These are phyloP conservation scores for Wiebesia pumilae DNA, from an alignment of 1,140 invertebrate genomes.

Conservation along the genomic window DNA sequence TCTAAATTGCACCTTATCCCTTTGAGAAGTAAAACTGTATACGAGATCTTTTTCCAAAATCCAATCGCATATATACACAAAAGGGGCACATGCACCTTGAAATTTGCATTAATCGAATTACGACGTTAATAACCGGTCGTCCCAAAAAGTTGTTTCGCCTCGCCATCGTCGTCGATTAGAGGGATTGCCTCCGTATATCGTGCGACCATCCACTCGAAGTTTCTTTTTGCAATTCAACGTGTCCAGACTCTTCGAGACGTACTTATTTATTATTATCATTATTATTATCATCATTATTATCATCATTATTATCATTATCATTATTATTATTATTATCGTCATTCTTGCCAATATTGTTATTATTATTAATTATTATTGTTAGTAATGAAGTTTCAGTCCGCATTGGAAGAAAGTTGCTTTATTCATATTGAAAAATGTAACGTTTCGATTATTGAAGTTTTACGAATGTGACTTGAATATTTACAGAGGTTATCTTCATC, in stretches of 20 bases:
- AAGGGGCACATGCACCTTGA: slow-evolving; percentile 17
- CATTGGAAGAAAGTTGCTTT: background rate
- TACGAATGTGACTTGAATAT: too few species aligned
- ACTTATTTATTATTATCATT: slow-evolving; percentile 16
- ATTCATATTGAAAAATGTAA: background rate
- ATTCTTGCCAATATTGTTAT: background rate
- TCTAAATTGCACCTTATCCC: slow-evolving; percentile 39
- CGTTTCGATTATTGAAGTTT: background rate
- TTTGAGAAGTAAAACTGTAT: background rate
- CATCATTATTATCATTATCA: background rate
- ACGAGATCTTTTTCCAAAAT: slow-evolving; percentile 14
- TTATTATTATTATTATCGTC: slow-evolving; percentile 1
- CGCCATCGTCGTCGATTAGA: slow-evolving; percentile 27
- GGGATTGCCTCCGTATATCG: background rate
- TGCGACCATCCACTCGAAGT: background rate
- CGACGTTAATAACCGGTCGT: slow-evolving; percentile 37
- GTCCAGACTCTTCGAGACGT: background rate
- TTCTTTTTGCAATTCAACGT: background rate
- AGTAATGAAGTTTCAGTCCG: background rate
- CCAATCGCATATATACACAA: slow-evolving; percentile 23
- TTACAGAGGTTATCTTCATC: too few species aligned
- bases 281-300: background rate
- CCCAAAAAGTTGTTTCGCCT: slow-evolving; percentile 1
- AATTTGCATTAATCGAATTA: slow-evolving; percentile 51
- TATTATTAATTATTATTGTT: background rate